Conservation (phyloP, 2,113 vertebrate species). For the Calypte anna region DNA sequence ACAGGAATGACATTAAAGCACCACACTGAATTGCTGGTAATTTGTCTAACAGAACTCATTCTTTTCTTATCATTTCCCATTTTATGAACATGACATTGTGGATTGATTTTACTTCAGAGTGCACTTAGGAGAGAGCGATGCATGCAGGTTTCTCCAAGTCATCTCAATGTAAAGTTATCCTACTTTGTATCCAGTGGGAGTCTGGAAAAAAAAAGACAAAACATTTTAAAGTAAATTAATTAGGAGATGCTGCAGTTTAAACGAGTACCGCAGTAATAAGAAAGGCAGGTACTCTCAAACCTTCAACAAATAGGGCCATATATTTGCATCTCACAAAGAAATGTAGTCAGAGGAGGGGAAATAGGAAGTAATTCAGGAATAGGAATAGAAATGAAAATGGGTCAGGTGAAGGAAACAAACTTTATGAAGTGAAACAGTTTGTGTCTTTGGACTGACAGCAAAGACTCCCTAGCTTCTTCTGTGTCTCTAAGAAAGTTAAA, state of each 20-base stretch:
- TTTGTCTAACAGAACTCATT: conserved; percentile 62
- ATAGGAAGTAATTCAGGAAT: background rate
- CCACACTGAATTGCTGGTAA: conserved; percentile 29
- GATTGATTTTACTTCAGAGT: conserved; percentile 59
- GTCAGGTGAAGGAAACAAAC: background rate
- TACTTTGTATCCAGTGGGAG: background rate
- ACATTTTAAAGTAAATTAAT: background rate
- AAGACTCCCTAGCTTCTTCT: background rate
- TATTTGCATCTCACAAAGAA: background rate
- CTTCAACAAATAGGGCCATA: background rate
- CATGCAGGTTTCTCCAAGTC: background rate
- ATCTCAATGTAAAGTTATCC: background rate
- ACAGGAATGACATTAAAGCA: conserved; percentile 44
- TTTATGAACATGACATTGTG: conserved; percentile 44
- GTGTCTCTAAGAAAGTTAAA: background rate
- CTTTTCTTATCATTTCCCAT: conserved; percentile 58
- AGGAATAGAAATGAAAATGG: background rate
- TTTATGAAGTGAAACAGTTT: background rate
- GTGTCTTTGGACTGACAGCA: background rate
- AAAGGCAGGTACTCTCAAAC: background rate
- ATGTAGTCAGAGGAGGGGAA: background rate
- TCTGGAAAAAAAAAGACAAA: background rate
- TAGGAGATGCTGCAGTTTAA: background rate
- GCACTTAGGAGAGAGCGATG: conserved; percentile 11
- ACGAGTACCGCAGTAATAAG: background rate